These are phyloP conservation scores for Macrochelys suwanniensis DNA, from an alignment of 2,797 vertebrate species.

Conservation along the genomic window DNA sequence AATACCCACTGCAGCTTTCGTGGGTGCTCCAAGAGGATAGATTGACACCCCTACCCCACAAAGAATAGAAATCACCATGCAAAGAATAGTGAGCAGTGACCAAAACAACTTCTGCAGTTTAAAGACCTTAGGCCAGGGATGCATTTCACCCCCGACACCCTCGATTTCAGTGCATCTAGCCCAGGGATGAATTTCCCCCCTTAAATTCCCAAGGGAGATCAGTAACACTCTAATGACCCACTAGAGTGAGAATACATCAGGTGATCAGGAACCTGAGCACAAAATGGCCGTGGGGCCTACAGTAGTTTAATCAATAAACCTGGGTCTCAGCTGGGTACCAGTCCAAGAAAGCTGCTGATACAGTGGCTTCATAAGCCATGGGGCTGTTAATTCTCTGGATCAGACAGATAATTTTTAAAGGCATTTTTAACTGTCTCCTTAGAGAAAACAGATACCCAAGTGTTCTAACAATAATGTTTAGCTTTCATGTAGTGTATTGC, in stretches of 20 bases:
- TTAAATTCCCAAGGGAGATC: neutral
- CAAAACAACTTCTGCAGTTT: neutral
- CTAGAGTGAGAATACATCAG: neutral
- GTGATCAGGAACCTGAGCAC: neutral
- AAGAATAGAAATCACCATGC: neutral
- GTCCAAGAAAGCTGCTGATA: neutral
- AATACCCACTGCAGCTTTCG: no score
- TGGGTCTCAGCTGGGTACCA: fast-evolving
- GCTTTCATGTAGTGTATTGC: neutral
- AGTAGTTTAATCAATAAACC: neutral
- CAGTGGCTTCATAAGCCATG: neutral
- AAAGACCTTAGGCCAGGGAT: neutral
- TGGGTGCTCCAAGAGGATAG: neutral
- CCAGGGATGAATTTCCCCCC: neutral
- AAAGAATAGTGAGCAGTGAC: neutral
- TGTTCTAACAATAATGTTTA: neutral
- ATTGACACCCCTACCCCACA: neutral
- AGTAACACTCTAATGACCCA: neutral
- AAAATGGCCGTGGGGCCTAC: neutral
- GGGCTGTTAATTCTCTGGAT: neutral
- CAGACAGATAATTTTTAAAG: neutral
- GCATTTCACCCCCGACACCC: neutral
- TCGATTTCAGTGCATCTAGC: neutral
- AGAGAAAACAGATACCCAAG: neutral
- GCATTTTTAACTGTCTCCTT: neutral